These are phyloP conservation scores for Parauchenoglanis ngamensis DNA, from an alignment of 2,797 vertebrate species.

Conservation along the genomic window DNA sequence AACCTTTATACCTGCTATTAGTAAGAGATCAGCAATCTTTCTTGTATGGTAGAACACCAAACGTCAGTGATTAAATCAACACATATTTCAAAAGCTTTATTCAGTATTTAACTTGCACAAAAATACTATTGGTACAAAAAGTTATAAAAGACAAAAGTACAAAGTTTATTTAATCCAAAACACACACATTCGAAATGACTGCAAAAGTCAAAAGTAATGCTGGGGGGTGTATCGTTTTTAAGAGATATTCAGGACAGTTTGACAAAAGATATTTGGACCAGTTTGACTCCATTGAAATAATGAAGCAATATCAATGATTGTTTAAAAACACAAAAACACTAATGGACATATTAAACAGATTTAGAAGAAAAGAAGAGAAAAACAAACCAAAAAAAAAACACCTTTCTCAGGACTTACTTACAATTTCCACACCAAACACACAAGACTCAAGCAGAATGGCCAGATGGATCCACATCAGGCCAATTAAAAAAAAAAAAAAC, in stretches of 20 bases:
- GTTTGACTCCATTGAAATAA: slow-evolving; percentile 11
- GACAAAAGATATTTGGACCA: slow-evolving; percentile 1
- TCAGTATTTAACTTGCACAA: slow-evolving; percentile 48
- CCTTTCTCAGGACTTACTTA: neutral
- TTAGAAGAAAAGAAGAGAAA: neutral
- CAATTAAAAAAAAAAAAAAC: neutral
- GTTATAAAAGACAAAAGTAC: slow-evolving; percentile 36
- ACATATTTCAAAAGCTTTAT: slow-evolving; percentile 43
- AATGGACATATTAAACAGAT: neutral
- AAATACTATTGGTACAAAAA: slow-evolving; percentile 55
- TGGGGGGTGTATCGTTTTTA: neutral
- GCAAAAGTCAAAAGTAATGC: neutral
- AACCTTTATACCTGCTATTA: neutral
- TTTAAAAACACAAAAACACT: neutral
- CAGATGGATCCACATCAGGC: slow-evolving; percentile 52
- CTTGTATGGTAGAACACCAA: neutral
- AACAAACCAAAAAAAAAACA: neutral
- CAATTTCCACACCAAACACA: neutral
- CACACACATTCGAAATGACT: slow-evolving; percentile 22
- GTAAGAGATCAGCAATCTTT: neutral
- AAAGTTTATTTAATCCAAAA: slow-evolving; percentile 28
- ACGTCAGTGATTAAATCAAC: neutral
- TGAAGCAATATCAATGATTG: neutral
- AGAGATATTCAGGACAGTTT: neutral
- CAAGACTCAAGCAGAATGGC: neutral